Evolutionary conservation across 1,140 invertebrate species (phyloP), one percentile per base, ranked within the genome.

Genomic region (Bursaphelenchus mucronatus): DNA sequence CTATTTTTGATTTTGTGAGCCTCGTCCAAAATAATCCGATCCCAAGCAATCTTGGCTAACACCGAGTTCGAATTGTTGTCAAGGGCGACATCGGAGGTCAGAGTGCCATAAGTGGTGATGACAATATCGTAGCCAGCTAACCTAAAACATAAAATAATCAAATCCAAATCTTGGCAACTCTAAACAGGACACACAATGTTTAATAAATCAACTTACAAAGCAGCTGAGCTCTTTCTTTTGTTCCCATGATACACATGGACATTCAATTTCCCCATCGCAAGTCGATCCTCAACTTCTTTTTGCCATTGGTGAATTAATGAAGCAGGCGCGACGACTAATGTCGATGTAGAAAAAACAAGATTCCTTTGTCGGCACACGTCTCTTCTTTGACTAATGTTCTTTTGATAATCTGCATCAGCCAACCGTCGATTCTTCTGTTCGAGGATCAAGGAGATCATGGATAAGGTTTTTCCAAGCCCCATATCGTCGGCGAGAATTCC

Each of bases 401-500:
- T 80, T 52, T 67, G 68, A 45, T 55, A 44, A 11, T 41, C 30
- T 5, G 13, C 21, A 9, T 63, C 57, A n/a, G 64, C 41, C 41
- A 43, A 10, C 0, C 61, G 54, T 17, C 52, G 65, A 30, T 68
- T 66, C 50, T 67, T 67, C 64, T 84, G 81, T 46, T 83, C 82
- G 0, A 89, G 75, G 2, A 90, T 85, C 5, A 94, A 81, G 0
- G 91, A 87, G 65, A 96, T 90, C 88, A 93, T 91, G 0, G 90
- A 91, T 7, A 96, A 81, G 0, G 93, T 96, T 83, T 96, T 95
- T 0, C 90, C 90, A 0, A 86, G 76, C 39, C 93, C 93, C 92
- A 95, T 96, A 80, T 95, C 92, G 84, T 95, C 92, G 57, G 91
- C 83, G n/a, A 84, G 68, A 67, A 84, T 84, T 58, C 91, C 91